phyloP scores from a whole-genome alignment of 2,888 invertebrate genomes.

The Eremobia ochroleuca region DNA sequence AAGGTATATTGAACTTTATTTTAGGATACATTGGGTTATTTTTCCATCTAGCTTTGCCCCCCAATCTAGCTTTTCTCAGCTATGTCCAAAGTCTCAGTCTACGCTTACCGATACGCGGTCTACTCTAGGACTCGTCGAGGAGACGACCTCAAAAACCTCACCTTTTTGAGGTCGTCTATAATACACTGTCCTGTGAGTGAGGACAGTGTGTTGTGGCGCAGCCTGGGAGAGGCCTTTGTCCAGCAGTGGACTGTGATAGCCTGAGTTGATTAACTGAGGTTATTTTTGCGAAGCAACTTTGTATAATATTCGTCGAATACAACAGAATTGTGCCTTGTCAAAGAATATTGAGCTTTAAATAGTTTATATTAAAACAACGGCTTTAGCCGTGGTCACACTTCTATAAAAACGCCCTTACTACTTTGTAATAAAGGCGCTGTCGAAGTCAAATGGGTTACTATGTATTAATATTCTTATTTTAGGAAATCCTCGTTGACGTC shows the following conservation, averaged over 20 bases:
- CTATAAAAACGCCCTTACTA: neutral
- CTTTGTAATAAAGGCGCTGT: neutral
- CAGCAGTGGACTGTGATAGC: too few species aligned
- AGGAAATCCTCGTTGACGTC: constrained; percentile 97
- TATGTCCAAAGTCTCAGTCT: too few species aligned
- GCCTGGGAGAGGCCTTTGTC: too few species aligned
- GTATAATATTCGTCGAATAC: neutral
- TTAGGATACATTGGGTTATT: neutral
- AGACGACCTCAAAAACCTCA: too few species aligned
- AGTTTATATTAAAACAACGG: neutral
- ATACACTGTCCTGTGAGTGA: too few species aligned
- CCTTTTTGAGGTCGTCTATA: too few species aligned
- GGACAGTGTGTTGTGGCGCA: too few species aligned
- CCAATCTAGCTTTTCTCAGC: too few species aligned
- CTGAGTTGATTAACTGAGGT: too few species aligned
- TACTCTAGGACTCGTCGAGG: too few species aligned
- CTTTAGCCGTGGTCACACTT: neutral
- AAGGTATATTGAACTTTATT: constrained; percentile 88
- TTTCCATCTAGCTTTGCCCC: too few species aligned
- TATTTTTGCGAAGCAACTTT: neutral
- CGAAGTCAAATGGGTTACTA: neutral
- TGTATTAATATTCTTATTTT: constrained; percentile 36
- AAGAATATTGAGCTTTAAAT: neutral
- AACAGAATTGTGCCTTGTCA: neutral
- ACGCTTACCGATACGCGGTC: too few species aligned